A percentile compares a stretch with the other conserved stretches of the same genome.
These are phyloP conservation scores for Distichodus sexfasciatus DNA, from an alignment of 2,797 vertebrate species.

Conservation along the genomic window DNA sequence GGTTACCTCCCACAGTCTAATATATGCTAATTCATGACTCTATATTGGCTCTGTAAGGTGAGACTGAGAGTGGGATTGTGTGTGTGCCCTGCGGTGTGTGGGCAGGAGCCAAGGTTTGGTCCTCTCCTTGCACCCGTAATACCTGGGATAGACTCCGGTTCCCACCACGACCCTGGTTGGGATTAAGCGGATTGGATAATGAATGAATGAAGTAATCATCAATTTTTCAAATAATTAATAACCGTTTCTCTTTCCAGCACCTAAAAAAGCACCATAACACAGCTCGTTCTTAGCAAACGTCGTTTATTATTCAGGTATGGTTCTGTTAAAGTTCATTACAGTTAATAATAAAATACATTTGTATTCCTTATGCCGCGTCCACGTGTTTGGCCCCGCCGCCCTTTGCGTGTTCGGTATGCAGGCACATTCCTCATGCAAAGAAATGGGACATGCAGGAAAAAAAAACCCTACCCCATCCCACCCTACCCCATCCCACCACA, in stretches of 20 bases:
- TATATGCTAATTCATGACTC: too few relatives aligned
- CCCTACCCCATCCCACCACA: neutral
- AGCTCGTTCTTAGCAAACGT: slow-evolving; percentile 68
- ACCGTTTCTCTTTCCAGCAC: too few relatives aligned
- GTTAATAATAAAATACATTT: slow-evolving; percentile 76
- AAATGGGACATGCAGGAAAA: slow-evolving; percentile 72
- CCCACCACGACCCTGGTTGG: too few relatives aligned
- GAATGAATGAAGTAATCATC: too few relatives aligned
- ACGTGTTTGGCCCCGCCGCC: slow-evolving; percentile 2
- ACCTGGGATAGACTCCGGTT: too few relatives aligned
- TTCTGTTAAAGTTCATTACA: slow-evolving; percentile 69
- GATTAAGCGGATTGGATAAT: too few relatives aligned
- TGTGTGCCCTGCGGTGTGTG: too few relatives aligned
- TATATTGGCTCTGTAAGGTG: too few relatives aligned
- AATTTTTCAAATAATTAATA: neutral
- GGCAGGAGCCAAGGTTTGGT: too few relatives aligned
- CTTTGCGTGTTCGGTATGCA: slow-evolving; percentile 59
- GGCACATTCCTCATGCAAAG: slow-evolving; percentile 79
- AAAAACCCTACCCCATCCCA: neutral
- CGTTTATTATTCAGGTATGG: slow-evolving; percentile 65
- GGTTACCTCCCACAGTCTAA: too few relatives aligned
- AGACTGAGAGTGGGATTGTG: too few relatives aligned
- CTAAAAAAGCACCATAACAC: slow-evolving; percentile 48
- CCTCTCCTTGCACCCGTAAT: too few relatives aligned
- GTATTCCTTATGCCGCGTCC: slow-evolving; percentile 29